A percentile compares a stretch with the other conserved stretches of the same genome.
These are phyloP conservation scores for Embiotoca jacksoni DNA, from an alignment of 2,113 vertebrate genomes.

Conservation along the genomic window DNA sequence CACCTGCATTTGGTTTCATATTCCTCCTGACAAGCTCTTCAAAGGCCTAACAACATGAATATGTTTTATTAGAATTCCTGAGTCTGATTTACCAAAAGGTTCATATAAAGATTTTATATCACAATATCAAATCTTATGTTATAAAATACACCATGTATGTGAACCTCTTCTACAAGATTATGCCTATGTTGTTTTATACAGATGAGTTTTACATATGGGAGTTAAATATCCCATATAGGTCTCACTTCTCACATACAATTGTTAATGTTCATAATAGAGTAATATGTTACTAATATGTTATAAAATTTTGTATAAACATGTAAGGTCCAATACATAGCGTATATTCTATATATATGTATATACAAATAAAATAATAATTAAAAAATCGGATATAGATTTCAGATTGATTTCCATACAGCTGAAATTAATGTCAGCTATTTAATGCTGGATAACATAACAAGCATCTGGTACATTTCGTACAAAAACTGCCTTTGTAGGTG, in stretches of 20 bases:
- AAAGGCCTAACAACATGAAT: not conserved
- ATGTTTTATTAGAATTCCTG: not conserved
- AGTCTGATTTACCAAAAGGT: not conserved
- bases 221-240: too few species aligned
- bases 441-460: not conserved
- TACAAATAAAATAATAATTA: too few species aligned
- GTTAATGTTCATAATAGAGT: not conserved
- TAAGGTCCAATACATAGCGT: too few species aligned
- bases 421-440: constrained; percentile 14
- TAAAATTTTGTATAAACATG: too few species aligned
- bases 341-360: too few species aligned
- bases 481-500: not conserved
- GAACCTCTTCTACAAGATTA: not conserved
- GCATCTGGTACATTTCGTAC: not conserved
- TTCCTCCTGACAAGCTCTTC: not conserved
- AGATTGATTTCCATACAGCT: not conserved
- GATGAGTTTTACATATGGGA: too few species aligned
- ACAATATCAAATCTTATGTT: too few species aligned
- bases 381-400: not conserved
- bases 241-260: not conserved
- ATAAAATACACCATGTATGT: not conserved
- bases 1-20: not conserved
- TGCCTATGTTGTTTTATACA: too few species aligned
- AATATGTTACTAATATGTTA: too few species aligned
- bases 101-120: too few species aligned